Evolutionary conservation across 2,888 invertebrate species (phyloP), one percentile per base, ranked within the genome.

Genomic region (Acronicta psi): DNA sequence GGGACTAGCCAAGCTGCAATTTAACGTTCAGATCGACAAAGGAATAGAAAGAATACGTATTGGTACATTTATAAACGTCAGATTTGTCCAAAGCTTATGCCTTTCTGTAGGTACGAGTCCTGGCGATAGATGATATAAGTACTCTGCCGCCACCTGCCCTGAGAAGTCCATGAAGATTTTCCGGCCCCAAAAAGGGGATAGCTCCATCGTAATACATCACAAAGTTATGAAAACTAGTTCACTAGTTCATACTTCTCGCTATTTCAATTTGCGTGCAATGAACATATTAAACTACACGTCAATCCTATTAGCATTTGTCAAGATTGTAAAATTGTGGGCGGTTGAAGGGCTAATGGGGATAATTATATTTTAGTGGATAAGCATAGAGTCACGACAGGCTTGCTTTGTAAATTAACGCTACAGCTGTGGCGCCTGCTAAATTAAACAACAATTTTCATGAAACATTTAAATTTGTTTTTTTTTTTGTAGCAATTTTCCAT

Each of bases 221-320:
- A 23, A 23, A 23, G 16, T n/a, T 44, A 40, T 11, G 38, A 55
- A 69, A 55, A 36, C 16, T 23, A 23, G 2, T 37, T 14, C 11
- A 38, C 9, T 8, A 25, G 25, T 7, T 25, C 9, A 25, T 50
- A 46, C 23, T 43, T 51, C 5, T 31, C 50, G 23, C 18, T 13
- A 29, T 13, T 45, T 49, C 13, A 29, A 41, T 63, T 58, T 50
- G 45, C 65, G 53, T 64, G 71, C 53, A 37, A 17, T 43, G 10
- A 29, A 43, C 40, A 53, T 29, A 46, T 69, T 52, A 45, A 36
- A 49, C 34, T 66, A 50, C 73, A 74, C 70, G 65, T 63, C 62
- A 70, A 58, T 50, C 68, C 68, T 45, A 67, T 75, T 64, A 61
- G 42, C 60, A 69, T 78, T 75, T 54, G 59, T 66, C 59, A 58